Percentiles rank a stretch among this genome's conserved stretches.
Evolutionary conservation across 2,797 vertebrate genomes (phyloP).

Genomic region (Mallotus villosus): DNA sequence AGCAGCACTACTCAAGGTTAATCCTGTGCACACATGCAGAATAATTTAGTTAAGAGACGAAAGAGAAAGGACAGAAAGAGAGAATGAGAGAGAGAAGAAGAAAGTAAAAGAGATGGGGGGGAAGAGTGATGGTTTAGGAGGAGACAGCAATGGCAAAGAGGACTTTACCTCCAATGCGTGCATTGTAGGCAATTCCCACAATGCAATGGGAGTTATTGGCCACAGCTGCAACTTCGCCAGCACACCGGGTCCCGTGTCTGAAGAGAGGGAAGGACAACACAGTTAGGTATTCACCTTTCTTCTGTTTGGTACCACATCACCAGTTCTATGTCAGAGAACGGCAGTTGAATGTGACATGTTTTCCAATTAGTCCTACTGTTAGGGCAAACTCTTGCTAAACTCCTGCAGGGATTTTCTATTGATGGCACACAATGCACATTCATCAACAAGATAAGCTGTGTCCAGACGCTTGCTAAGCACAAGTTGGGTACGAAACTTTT

Average conservation of each 20-base stretch:
- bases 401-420: background rate
- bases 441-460: background rate
- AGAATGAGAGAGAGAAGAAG: background rate
- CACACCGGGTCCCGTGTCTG: constrained; percentile 90
- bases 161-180: constrained; percentile 82
- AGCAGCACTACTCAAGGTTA: constrained; percentile 25
- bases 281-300: background rate
- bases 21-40: constrained; percentile 26
- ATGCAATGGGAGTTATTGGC: constrained; percentile 85
- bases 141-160: background rate
- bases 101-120: background rate
- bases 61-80: background rate
- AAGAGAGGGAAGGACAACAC: constrained; percentile 22
- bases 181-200: constrained; percentile 80
- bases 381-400: background rate
- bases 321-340: background rate
- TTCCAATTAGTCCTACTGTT: background rate
- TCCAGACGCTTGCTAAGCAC: background rate
- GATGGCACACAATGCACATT: background rate
- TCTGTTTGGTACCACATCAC: background rate
- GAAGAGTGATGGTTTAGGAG: background rate
- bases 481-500: background rate
- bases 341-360: background rate
- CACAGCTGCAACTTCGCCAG: constrained; percentile 83
- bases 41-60: constrained; percentile 2